phyloP scores from a whole-genome alignment of 2,888 invertebrate species.

The Brenthis daphne region DNA sequence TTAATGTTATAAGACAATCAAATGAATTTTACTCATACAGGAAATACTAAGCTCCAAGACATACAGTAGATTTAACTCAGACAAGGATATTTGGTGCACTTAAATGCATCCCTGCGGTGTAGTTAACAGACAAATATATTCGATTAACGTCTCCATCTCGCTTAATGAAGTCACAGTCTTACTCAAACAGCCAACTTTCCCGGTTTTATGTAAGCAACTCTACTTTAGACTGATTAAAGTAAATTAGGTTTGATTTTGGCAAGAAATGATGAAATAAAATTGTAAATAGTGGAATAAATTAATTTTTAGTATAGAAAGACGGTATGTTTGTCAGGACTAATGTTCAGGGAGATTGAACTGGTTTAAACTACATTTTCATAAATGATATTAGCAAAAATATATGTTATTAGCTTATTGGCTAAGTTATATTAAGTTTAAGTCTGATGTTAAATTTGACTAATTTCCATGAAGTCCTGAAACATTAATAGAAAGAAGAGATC shows the following conservation, averaged over 20 bases:
- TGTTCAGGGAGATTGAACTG: too few species aligned
- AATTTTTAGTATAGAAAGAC: too few species aligned
- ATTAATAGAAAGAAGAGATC: too few species aligned
- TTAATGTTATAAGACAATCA: background rate
- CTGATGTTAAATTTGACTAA: too few species aligned
- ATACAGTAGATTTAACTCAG: constrained; percentile 8
- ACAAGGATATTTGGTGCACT: constrained; percentile 8
- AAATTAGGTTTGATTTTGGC: constrained; percentile 18
- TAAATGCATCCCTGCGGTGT: constrained; percentile 17
- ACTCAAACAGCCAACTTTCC: constrained; percentile 12
- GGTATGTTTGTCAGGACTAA: too few species aligned
- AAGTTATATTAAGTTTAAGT: too few species aligned
- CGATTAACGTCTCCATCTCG: constrained; percentile 15
- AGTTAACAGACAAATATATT: constrained; percentile 8
- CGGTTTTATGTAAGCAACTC: constrained; percentile 13
- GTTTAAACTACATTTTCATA: too few species aligned
- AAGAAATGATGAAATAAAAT: constrained; percentile 3
- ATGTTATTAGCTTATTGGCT: too few species aligned
- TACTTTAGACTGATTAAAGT: constrained; percentile 17
- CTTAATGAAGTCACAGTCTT: constrained; percentile 17
- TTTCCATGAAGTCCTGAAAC: too few species aligned
- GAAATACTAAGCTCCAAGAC: background rate
- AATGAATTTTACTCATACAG: background rate
- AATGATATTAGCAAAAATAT: too few species aligned
- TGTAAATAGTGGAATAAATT: constrained; percentile 6